phyloP scores from a whole-genome alignment of 2,113 vertebrate species.

The Hyla sarda region DNA sequence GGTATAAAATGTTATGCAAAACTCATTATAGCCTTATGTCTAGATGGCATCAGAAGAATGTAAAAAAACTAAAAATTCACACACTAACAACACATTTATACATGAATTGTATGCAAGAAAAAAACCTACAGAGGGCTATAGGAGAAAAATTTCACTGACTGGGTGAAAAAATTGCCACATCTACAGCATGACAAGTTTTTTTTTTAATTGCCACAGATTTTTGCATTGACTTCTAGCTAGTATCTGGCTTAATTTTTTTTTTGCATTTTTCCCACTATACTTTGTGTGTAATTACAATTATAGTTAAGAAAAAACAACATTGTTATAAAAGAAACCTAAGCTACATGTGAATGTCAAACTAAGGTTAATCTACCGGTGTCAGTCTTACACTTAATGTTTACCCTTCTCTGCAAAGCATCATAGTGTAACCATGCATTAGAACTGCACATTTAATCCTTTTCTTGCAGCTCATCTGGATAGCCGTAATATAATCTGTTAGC shows the following conservation, averaged over 20 bases:
- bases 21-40: neutral
- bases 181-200: no score
- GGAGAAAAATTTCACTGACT: no score
- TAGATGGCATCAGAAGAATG: neutral
- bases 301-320: neutral
- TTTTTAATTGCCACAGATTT: no score
- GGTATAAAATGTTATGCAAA: no score
- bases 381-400: neutral
- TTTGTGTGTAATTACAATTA: neutral
- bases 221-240: no score
- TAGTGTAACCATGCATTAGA: neutral
- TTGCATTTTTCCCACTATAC: no score
- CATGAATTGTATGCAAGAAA: no score
- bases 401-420: conserved; percentile 3
- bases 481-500: conserved; percentile 29
- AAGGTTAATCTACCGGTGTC: neutral
- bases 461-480: conserved; percentile 2
- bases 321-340: neutral
- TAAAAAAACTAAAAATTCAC: neutral
- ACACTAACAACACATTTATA: no score
- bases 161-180: no score
- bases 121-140: no score
- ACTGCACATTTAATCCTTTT: conserved; percentile 9
- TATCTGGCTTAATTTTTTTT: no score
- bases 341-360: neutral